These are phyloP conservation scores for Nyctereutes procyonoides DNA, from an alignment of 2,113 vertebrate species.

Conservation along the genomic window DNA sequence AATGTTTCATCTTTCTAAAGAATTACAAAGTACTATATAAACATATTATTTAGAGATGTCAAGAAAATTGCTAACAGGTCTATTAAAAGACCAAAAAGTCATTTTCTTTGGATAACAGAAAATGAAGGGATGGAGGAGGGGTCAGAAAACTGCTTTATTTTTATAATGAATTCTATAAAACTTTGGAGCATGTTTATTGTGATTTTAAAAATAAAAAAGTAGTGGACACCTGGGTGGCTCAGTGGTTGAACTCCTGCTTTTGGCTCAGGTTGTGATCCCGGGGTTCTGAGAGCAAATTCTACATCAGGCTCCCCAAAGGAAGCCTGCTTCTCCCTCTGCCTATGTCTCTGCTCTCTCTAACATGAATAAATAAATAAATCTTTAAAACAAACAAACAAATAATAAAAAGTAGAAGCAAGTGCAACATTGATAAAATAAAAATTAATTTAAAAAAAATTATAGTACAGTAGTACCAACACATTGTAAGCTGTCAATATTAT, in stretches of 20 bases:
- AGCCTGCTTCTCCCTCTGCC: too few species aligned
- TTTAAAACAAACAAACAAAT: too few species aligned
- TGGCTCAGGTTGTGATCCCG: too few species aligned
- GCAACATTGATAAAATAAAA: background rate
- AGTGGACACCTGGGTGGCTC: too few species aligned
- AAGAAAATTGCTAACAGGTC: background rate
- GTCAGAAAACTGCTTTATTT: background rate
- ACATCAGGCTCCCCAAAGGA: too few species aligned
- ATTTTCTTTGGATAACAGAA: background rate
- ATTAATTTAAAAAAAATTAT: background rate
- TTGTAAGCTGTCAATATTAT: background rate
- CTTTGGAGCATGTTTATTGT: background rate
- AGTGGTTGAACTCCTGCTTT: too few species aligned
- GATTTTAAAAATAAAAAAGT: background rate
- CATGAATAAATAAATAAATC: too few species aligned
- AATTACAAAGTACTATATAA: background rate
- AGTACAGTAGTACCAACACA: background rate
- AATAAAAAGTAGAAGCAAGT: background rate
- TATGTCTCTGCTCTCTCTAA: too few species aligned
- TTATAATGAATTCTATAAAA: slow-evolving; percentile 8
- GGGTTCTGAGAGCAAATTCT: too few species aligned
- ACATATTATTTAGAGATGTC: background rate
- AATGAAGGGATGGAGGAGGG: fast-evolving
- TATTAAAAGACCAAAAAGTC: background rate
- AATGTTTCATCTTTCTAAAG: background rate